phyloP scores from a whole-genome alignment of 2,888 invertebrate species.

The Nezara viridula region DNA sequence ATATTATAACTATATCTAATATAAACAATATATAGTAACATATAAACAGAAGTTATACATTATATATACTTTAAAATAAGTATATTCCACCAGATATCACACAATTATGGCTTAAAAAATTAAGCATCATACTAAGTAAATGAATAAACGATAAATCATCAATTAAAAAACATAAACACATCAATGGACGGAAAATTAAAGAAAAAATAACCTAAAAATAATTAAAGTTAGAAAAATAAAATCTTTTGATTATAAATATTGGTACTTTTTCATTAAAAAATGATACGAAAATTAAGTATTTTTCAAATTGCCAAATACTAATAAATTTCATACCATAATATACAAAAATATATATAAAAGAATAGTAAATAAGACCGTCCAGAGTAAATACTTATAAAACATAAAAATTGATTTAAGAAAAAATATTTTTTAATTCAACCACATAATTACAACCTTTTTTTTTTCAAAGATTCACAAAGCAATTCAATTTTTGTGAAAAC shows the following conservation, averaged over 20 bases:
- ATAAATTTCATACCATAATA: not conserved
- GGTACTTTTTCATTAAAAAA: not conserved
- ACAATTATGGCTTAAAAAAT: not conserved
- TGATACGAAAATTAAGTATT: too few species aligned
- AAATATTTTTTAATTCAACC: too few species aligned
- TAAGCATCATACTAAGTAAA: not conserved
- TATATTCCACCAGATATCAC: not conserved
- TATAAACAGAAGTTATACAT: constrained; percentile 12
- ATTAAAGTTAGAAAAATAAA: not conserved
- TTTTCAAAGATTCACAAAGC: too few species aligned
- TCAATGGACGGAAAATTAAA: constrained; percentile 21
- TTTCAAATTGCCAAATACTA: not conserved
- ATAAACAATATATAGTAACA: constrained; percentile 11
- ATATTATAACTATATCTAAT: not conserved
- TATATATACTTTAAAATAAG: constrained; percentile 10
- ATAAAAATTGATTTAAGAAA: too few species aligned
- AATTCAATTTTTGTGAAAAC: too few species aligned
- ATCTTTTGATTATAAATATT: not conserved
- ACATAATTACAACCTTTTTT: too few species aligned
- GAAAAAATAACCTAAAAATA: not conserved
- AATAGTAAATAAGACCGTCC: not conserved
- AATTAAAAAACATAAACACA: constrained; percentile 9
- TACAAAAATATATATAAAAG: too few species aligned
- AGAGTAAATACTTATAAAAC: not conserved
- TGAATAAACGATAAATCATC: not conserved